Conservation (phyloP, 2,113 vertebrate genomes). For the Eudyptes chrysolophus region DNA sequence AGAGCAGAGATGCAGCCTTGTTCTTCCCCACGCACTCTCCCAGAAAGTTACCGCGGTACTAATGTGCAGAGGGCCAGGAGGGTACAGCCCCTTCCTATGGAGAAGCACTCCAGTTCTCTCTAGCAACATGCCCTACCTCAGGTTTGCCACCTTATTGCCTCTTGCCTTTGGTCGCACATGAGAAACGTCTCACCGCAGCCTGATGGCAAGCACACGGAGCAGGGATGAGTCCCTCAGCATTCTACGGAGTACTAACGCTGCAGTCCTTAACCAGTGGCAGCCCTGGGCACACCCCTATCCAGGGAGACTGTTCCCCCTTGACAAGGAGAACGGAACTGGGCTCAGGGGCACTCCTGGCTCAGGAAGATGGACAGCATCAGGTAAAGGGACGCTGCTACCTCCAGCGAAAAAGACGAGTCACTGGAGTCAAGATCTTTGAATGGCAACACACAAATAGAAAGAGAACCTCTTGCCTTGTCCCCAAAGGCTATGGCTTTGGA, state of each 20-base stretch:
- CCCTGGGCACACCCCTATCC: background rate
- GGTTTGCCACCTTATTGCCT: background rate
- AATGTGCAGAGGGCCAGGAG: background rate
- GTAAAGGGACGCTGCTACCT: background rate
- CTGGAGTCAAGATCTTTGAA: background rate
- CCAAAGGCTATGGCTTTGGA: background rate
- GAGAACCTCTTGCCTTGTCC: background rate
- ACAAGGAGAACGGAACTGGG: background rate
- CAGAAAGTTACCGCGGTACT: background rate
- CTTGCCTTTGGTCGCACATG: background rate
- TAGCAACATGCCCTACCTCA: background rate
- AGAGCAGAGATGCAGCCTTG: background rate
- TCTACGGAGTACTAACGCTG: accelerated
- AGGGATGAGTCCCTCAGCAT: background rate
- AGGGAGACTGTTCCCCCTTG: background rate
- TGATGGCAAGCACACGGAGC: background rate
- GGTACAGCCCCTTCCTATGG: background rate
- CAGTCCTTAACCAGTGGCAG: background rate
- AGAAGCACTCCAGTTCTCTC: background rate
- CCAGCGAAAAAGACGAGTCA: background rate
- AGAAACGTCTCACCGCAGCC: background rate
- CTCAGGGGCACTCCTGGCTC: background rate
- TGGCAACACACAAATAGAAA: background rate
- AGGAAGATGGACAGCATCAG: background rate
- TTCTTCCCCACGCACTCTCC: background rate